Conservation (phyloP, 2,797 vertebrate species). For the Pelobates cultripes region DNA sequence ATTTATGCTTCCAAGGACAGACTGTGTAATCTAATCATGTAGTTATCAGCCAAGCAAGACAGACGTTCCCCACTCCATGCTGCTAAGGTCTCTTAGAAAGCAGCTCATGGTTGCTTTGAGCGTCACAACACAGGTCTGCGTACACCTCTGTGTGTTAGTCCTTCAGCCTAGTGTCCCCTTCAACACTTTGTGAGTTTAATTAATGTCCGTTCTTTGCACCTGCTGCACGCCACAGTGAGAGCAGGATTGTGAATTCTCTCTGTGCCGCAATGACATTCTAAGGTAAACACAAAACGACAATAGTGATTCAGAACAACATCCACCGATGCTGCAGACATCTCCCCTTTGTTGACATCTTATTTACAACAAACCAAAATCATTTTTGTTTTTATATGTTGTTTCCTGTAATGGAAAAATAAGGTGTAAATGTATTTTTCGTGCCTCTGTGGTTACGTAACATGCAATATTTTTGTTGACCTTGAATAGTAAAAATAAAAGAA, state of each 20-base stretch:
- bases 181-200: not conserved
- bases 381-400: too few relatives aligned
- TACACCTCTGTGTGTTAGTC: not conserved
- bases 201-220: not conserved
- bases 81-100: not conserved
- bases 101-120: not conserved
- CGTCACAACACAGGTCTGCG: not conserved
- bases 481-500: too few relatives aligned
- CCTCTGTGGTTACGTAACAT: too few relatives aligned
- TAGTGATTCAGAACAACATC: not conserved
- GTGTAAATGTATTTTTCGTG: too few relatives aligned
- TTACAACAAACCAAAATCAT: too few relatives aligned
- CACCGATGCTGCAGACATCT: too few relatives aligned
- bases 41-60: not conserved
- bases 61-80: not conserved
- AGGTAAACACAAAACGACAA: not conserved
- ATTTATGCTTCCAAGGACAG: not conserved
- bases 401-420: too few relatives aligned
- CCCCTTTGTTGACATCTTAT: too few relatives aligned
- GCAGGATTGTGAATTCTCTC: not conserved
- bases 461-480: too few relatives aligned
- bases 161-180: not conserved
- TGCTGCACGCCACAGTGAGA: not conserved
- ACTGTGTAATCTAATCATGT: slow-evolving; percentile 8
- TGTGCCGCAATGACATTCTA: not conserved